Base-by-base conservation (phyloP, 1,140 invertebrate species). In the Drosophila jambulina region DNA sequence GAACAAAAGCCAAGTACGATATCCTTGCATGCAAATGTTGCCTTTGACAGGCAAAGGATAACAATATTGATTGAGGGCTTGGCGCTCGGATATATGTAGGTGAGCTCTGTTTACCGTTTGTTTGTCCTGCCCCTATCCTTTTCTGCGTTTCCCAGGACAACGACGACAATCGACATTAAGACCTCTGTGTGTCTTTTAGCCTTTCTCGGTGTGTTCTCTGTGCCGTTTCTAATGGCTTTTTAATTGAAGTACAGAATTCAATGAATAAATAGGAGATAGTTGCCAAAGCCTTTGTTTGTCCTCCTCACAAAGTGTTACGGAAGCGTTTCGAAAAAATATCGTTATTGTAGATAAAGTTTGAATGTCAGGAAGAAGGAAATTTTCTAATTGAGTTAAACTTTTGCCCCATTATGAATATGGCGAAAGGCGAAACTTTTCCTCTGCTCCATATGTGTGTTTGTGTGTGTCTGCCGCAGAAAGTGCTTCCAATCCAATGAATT, bases 201-300 rank as follows among this genome's bases (percentile, higher is more conserved):
- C 49, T 15, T 53, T 46, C 34, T 25, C 34, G 15, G 21, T 48
- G 25, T 48, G 65, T 23, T 38, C 23, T 59, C 10, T 71, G 53
- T 42, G 59, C 25, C 36, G 36, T 36, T 80, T 86, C 71, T 87
- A 87, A 87, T 87, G 83, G 63, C 76, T 80, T 87, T 87, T 87
- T 87, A 87, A 87, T 87, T 87, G 79, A 87, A 87, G 79, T 70
- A 76, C 63, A 80, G 75, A 87, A 87, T 76, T 87, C 83, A 80
- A 74, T 87, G 83, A 87, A 87, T 87, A 87, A 87, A 82, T 82
- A 85, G 85, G 38, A 85, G 82, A 75, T 84, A 80, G 76, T 84
- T 65, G 51, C 43, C 64, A 68, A 74, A 63, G 62, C 60, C 51
- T 32, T 81, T 65, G 59, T 78, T 60, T 65, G 54, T 78, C 49